phyloP scores from a whole-genome alignment of 23 tunicate species.

The Ascidia mentula region DNA sequence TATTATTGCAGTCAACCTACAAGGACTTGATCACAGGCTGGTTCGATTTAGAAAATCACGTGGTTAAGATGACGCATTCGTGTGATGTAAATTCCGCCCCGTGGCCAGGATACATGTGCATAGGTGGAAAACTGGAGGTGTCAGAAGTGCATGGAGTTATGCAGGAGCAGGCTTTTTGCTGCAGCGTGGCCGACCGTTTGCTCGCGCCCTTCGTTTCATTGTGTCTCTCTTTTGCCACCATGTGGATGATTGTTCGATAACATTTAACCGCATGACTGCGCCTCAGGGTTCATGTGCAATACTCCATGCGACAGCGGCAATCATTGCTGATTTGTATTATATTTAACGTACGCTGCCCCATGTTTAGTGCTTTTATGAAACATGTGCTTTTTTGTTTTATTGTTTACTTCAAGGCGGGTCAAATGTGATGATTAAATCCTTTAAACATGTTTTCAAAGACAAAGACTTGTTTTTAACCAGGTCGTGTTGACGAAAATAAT shows the following conservation, averaged over 20 bases:
- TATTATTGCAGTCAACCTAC: constrained; percentile 55
- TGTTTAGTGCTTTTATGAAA: no score
- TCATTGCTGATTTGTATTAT: no score
- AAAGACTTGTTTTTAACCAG: no score
- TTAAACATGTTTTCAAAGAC: no score
- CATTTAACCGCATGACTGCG: background rate
- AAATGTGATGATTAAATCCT: no score
- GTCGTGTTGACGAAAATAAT: no score
- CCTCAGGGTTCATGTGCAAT: background rate
- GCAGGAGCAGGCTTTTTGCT: constrained; percentile 80
- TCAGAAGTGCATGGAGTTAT: constrained; percentile 27
- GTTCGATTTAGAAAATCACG: constrained; percentile 33
- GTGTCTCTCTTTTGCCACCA: background rate
- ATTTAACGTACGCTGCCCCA: no score
- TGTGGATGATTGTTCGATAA: background rate
- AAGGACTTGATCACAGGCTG: constrained; percentile 85
- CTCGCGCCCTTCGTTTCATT: background rate
- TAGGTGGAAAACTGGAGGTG: constrained; percentile 38
- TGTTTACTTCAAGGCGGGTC: no score
- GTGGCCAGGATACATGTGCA: constrained; percentile 86
- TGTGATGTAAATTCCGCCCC: constrained; percentile 48
- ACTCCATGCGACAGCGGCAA: no score
- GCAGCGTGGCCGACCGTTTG: background rate
- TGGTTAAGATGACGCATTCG: constrained; percentile 63
- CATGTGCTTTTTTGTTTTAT: no score